Conservation (phyloP, 2,113 vertebrate species). For the Ailurus styani region DNA sequence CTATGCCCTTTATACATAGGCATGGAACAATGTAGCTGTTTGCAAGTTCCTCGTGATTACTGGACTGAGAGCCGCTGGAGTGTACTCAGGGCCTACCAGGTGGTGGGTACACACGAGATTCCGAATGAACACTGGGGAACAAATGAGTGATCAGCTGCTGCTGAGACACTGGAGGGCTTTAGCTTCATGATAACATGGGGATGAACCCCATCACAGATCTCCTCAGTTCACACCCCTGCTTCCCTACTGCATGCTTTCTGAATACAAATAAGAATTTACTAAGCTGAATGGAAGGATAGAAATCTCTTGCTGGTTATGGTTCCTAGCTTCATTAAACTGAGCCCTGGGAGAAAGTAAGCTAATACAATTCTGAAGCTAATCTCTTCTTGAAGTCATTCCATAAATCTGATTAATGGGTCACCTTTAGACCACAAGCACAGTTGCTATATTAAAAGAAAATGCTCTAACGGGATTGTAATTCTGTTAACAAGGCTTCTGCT, state of each 20-base stretch:
- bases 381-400: slow-evolving; percentile 53
- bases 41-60: not conserved
- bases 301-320: slow-evolving; percentile 32
- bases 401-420: slow-evolving; percentile 70
- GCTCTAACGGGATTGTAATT: slow-evolving; percentile 62
- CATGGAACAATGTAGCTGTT: not conserved
- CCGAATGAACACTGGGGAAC: not conserved
- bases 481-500: slow-evolving; percentile 59
- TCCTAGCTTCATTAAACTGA: slow-evolving; percentile 58
- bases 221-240: not conserved
- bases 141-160: not conserved
- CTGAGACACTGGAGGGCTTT: not conserved
- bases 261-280: slow-evolving; percentile 55
- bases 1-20: not conserved
- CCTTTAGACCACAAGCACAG: slow-evolving; percentile 49
- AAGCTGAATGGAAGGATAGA: slow-evolving; percentile 49
- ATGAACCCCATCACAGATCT: not conserved
- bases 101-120: not conserved
- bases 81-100: not conserved
- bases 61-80: not conserved
- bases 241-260: not conserved
- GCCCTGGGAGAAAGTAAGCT: slow-evolving; percentile 67
- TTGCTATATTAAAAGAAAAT: slow-evolving; percentile 56
- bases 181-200: not conserved
- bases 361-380: slow-evolving; percentile 57